A percentile compares a stretch with the other conserved stretches of the same genome.
Evolutionary conservation across 2,888 invertebrate species (phyloP).

Genomic region (Leucoma salicis): DNA sequence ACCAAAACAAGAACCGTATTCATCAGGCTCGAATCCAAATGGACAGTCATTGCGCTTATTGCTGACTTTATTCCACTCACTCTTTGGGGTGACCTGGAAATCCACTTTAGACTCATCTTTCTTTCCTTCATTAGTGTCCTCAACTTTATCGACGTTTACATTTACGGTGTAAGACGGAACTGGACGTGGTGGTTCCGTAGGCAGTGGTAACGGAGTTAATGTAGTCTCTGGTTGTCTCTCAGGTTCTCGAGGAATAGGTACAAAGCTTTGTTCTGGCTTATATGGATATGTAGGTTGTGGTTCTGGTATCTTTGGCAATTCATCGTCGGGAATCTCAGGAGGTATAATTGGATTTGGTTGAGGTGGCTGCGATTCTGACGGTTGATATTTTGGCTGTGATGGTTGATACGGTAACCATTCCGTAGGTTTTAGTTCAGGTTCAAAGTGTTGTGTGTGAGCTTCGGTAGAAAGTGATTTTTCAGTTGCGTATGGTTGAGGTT

Average conservation of each 20-base stretch:
- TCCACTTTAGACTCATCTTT: slow-evolving; percentile 53
- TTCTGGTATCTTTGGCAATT: slow-evolving; percentile 18
- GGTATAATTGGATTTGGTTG: not conserved
- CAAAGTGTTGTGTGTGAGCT: slow-evolving; percentile 6
- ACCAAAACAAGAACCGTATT: slow-evolving; percentile 83
- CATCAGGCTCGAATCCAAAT: slow-evolving; percentile 78
- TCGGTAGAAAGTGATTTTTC: slow-evolving; percentile 5
- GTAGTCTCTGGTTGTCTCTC: slow-evolving; percentile 35
- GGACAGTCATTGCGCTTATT: slow-evolving; percentile 59
- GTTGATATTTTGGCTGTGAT: slow-evolving; percentile 16
- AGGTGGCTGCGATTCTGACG: not conserved
- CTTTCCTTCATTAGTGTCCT: slow-evolving; percentile 43
- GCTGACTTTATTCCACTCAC: slow-evolving; percentile 55
- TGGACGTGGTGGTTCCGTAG: slow-evolving; percentile 23
- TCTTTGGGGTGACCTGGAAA: slow-evolving; percentile 52
- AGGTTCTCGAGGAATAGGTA: slow-evolving; percentile 22
- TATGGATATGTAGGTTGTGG: slow-evolving; percentile 11
- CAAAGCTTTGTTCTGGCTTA: slow-evolving; percentile 19
- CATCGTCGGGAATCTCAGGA: slow-evolving; percentile 20
- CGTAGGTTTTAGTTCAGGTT: slow-evolving; percentile 17
- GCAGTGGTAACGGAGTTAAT: slow-evolving; percentile 27
- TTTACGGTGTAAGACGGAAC: slow-evolving; percentile 43
- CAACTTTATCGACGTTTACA: slow-evolving; percentile 44
- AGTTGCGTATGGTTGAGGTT: slow-evolving; percentile 2
- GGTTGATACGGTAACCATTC: slow-evolving; percentile 17